These are phyloP conservation scores for Eclectus roratus DNA, from an alignment of 2,113 vertebrate species.

Conservation along the genomic window DNA sequence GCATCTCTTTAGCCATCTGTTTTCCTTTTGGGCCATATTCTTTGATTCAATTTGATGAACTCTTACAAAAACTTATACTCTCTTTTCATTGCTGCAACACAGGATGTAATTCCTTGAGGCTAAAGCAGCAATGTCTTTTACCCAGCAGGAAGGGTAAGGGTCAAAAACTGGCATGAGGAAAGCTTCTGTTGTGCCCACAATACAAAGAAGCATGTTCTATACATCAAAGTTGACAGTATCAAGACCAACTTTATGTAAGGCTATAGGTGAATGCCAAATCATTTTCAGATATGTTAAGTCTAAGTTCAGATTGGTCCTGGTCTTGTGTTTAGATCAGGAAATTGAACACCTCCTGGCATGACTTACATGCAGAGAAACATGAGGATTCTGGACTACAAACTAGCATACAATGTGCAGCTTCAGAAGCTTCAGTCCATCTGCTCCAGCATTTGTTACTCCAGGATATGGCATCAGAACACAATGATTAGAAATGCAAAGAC, in stretches of 20 bases:
- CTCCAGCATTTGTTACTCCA: not conserved
- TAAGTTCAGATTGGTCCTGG: not conserved
- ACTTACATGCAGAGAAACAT: not conserved
- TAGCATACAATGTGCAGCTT: not conserved
- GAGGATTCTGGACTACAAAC: not conserved
- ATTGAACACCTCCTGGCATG: not conserved
- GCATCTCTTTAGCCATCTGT: not conserved
- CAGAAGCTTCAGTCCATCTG: not conserved
- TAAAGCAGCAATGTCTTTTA: not conserved
- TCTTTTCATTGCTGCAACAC: not conserved
- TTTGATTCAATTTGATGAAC: not conserved
- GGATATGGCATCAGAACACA: not conserved
- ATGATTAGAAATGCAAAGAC: not conserved
- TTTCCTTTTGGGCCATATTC: not conserved
- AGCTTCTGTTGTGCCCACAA: not conserved
- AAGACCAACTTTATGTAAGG: not conserved
- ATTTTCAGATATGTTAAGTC: not conserved
- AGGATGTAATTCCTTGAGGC: not conserved
- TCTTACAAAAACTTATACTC: not conserved
- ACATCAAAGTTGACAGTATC: not conserved
- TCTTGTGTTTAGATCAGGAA: not conserved
- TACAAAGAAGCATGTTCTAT: not conserved
- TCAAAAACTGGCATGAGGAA: not conserved
- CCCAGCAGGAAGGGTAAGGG: not conserved
- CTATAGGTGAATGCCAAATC: not conserved